phyloP scores from a whole-genome alignment of 1,140 invertebrate genomes.

The Anoplophora glabripennis region DNA sequence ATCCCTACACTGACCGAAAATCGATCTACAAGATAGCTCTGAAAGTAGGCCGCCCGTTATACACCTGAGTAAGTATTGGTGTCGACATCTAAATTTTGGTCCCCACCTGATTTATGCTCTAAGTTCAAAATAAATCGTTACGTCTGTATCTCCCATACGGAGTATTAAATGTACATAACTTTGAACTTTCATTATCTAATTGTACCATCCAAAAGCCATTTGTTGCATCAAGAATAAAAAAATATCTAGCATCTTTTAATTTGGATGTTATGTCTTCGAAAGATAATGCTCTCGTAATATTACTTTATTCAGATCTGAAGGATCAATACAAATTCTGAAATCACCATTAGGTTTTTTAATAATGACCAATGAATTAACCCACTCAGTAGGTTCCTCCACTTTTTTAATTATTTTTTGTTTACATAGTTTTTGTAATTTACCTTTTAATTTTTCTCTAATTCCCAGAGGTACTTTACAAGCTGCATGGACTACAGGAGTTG shows the following conservation, averaged over 20 bases:
- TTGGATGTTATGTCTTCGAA: conserved; percentile 20
- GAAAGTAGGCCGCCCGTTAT: no score
- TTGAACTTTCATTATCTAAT: conserved; percentile 26
- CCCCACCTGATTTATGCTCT: no score
- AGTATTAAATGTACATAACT: conserved; percentile 35
- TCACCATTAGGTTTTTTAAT: conserved; percentile 20
- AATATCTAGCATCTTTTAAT: conserved; percentile 25
- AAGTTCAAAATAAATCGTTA: no score
- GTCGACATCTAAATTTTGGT: no score
- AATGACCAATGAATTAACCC: conserved; percentile 27
- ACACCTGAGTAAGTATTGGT: no score
- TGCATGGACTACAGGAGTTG: conserved; percentile 2
- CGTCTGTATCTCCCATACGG: conserved; percentile 44
- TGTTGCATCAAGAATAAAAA: conserved; percentile 32
- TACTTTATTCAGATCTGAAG: conserved; percentile 25
- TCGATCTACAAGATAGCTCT: no score
- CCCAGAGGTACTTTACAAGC: neutral
- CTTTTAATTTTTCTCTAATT: conserved; percentile 9
- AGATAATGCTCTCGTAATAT: conserved; percentile 21
- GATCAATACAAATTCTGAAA: conserved; percentile 31
- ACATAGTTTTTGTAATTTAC: conserved; percentile 6
- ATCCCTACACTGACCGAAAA: no score
- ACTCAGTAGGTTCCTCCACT: conserved; percentile 21
- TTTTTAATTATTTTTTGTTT: conserved; percentile 25
- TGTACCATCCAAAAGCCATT: conserved; percentile 31